A percentile compares a stretch with the other conserved stretches of the same genome.
Evolutionary conservation across 1,140 invertebrate species (phyloP).

Genomic region (Notospermus geniculatus): DNA sequence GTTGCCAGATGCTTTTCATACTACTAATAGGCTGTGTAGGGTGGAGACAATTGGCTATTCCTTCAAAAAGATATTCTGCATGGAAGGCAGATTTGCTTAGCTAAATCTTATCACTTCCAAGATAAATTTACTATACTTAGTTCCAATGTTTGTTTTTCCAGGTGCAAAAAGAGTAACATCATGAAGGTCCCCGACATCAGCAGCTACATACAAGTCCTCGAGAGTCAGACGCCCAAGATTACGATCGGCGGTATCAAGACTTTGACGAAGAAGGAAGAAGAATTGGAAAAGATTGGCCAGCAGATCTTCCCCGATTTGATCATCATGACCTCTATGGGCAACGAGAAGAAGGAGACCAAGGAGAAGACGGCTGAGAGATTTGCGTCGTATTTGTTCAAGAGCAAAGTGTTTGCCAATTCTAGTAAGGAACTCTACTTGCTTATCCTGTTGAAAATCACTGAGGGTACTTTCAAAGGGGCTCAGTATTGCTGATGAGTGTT

Average conservation of each 20-base stretch:
- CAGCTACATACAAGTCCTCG: slow-evolving; percentile 82
- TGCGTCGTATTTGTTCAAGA: slow-evolving; percentile 25
- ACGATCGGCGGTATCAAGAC: slow-evolving; percentile 75
- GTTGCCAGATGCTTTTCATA: too few relatives aligned
- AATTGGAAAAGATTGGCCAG: slow-evolving; percentile 76
- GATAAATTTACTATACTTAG: background rate
- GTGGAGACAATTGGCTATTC: background rate
- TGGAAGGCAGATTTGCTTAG: too few relatives aligned
- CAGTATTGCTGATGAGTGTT: too few relatives aligned
- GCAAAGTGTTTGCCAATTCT: slow-evolving; percentile 17
- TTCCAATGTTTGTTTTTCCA: background rate
- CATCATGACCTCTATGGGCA: slow-evolving; percentile 58
- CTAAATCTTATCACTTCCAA: background rate
- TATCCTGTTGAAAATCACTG: too few relatives aligned
- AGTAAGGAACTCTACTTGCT: too few relatives aligned
- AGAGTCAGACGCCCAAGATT: slow-evolving; percentile 79
- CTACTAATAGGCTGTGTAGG: background rate
- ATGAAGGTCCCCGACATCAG: slow-evolving; percentile 73
- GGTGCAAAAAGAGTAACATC: slow-evolving; percentile 28
- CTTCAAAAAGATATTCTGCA: too few relatives aligned
- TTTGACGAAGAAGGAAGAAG: slow-evolving; percentile 78
- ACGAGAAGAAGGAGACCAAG: slow-evolving; percentile 34
- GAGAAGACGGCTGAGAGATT: slow-evolving; percentile 28
- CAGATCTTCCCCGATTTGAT: slow-evolving; percentile 78
- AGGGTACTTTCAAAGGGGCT: too few relatives aligned